phyloP scores from a whole-genome alignment of 2,888 invertebrate genomes.

The Stenoptilia bipunctidactyla region DNA sequence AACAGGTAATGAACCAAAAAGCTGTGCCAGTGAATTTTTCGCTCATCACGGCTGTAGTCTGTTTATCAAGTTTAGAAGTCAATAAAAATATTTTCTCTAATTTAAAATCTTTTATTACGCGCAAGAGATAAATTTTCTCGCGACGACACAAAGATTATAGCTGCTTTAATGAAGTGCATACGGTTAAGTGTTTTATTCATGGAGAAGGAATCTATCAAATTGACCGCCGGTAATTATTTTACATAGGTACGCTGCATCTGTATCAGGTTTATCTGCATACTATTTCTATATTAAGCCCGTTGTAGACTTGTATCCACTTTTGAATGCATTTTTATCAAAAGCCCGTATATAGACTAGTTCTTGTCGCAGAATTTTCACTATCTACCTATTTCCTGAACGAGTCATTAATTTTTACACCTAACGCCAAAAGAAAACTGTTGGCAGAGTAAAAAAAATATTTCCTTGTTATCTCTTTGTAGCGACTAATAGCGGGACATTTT shows the following conservation, averaged over 20 bases:
- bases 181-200: constrained; percentile 1
- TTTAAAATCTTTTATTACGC: not conserved
- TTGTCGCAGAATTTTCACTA: constrained; percentile 28
- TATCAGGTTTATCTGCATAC: no score
- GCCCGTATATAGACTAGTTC: not conserved
- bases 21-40: not conserved
- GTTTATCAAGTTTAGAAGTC: not conserved
- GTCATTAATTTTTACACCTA: constrained; percentile 27
- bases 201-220: no score
- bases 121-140: not conserved
- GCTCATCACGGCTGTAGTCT: not conserved
- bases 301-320: no score
- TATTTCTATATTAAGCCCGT: no score
- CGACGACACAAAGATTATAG: not conserved
- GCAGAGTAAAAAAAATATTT: constrained; percentile 35
- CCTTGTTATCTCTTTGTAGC: constrained; percentile 36
- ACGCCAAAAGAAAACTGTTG: constrained; percentile 20
- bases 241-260: no score
- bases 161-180: not conserved
- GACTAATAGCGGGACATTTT: constrained; percentile 41
- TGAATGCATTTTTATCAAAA: no score
- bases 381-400: constrained; percentile 30
- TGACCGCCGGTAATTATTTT: no score
- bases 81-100: constrained; percentile 1
- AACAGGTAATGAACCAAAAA: not conserved